Conservation (phyloP, 35 echinoderm and acorn worm species). For the Amphiura filiformis region DNA sequence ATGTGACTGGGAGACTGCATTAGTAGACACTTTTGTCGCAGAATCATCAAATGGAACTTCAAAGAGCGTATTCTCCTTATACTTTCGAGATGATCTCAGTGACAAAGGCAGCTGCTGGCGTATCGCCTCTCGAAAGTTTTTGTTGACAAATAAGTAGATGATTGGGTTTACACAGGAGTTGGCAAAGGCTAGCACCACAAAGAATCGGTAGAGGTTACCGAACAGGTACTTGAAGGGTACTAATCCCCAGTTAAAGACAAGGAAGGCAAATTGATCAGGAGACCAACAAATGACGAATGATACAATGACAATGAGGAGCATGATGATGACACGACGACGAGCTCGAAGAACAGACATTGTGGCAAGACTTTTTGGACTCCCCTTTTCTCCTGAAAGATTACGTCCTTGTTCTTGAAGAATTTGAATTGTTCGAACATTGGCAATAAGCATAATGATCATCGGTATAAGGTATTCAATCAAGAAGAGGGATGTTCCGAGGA, state of each 20-base stretch:
- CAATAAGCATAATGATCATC: slow-evolving; percentile 64
- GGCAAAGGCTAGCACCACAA: not conserved
- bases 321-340: slow-evolving; percentile 34
- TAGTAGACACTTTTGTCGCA: no score
- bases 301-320: slow-evolving; percentile 56
- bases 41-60: no score
- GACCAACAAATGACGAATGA: no score
- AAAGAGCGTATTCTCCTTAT: no score
- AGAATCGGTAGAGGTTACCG: not conserved
- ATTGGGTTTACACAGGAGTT: not conserved
- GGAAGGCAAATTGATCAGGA: no score
- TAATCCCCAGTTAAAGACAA: no score
- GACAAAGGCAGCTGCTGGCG: no score
- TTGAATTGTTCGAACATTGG: slow-evolving; percentile 43
- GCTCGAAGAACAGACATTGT: not conserved
- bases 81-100: no score
- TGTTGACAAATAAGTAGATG: no score
- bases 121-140: no score
- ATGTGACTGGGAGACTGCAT: no score
- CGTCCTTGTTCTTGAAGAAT: slow-evolving; percentile 31
- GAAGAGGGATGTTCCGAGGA: slow-evolving; percentile 57
- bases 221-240: not conserved
- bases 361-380: not conserved
- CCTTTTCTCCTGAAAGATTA: not conserved
- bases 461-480: slow-evolving; percentile 69